Percentiles rank a stretch among this genome's conserved stretches.
Conservation (phyloP, 2,888 invertebrate genomes). For the Caenorhabditis parvicauda region DNA sequence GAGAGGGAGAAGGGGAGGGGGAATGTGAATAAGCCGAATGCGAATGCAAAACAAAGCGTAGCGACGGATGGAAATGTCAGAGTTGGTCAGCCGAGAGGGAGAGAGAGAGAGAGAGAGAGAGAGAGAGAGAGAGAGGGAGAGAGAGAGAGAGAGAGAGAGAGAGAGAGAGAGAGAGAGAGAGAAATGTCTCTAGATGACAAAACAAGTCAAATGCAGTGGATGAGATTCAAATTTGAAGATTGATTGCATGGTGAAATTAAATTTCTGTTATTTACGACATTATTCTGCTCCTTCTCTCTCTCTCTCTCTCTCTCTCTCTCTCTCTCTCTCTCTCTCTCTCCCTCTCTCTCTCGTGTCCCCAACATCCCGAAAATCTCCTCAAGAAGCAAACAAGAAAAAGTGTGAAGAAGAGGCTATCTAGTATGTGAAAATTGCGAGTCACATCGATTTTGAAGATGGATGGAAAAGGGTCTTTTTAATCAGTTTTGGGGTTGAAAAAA, state of each 20-base stretch:
- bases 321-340: neutral
- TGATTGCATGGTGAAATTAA: no score
- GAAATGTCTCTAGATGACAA: slow-evolving; percentile 12
- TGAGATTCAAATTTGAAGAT: no score
- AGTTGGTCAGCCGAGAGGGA: neutral
- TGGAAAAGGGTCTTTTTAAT: no score
- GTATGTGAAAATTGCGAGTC: no score
- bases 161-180: slow-evolving; percentile 7
- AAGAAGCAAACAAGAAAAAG: slow-evolving; percentile 1
- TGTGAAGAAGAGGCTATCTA: neutral
- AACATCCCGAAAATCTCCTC: neutral
- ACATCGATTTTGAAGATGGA: no score
- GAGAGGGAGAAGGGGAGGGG: slow-evolving; percentile 1
- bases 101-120: slow-evolving; percentile 4
- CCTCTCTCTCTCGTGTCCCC: neutral
- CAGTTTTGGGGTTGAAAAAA: no score
- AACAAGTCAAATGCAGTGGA: slow-evolving; percentile 19
- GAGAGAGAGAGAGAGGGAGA: slow-evolving; percentile 6
- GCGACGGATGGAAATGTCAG: no score
- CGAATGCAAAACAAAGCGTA: no score
- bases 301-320: neutral
- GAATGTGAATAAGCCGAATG: no score
- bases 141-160: slow-evolving; percentile 5
- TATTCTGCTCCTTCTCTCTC: neutral
- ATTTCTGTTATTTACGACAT: slow-evolving; percentile 7